A percentile compares a stretch with the other conserved stretches of the same genome.
Evolutionary conservation across 2,888 invertebrate genomes (phyloP).

Genomic region (Gastrophysa polygoni): DNA sequence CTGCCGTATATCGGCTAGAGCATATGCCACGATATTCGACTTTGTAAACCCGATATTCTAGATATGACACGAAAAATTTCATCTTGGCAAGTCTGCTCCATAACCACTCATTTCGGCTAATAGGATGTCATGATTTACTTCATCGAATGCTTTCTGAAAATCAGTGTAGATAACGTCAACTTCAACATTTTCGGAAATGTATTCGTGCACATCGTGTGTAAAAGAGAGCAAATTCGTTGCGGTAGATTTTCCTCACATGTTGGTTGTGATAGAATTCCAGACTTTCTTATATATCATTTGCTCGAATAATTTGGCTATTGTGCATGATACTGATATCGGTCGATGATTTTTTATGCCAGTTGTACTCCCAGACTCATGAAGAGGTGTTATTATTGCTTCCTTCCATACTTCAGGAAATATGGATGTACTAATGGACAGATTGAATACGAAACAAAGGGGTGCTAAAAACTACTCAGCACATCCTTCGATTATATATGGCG

Average conservation of each 20-base stretch:
- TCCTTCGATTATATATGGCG: constrained; percentile 1
- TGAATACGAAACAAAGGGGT: constrained; percentile 1
- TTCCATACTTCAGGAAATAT: constrained; percentile 1
- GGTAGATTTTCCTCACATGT: background rate
- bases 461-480: background rate
- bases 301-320: no score
- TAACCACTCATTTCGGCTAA: background rate
- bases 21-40: background rate
- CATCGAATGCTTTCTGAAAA: no score
- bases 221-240: no score
- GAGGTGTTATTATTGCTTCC: background rate
- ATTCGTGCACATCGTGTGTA: no score
- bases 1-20: background rate
- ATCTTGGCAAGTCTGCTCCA: background rate
- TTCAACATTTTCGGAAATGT: no score
- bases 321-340: no score
- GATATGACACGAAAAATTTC: background rate
- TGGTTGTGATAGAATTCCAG: constrained; percentile 1
- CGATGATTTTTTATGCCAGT: no score
- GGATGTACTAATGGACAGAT: background rate
- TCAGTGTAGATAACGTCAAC: no score
- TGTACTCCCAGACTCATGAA: background rate
- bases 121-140: no score
- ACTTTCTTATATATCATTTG: background rate
- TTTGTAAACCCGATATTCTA: no score